Conservation (phyloP, 2,113 vertebrate species). For the Australoheros scitulus region DNA sequence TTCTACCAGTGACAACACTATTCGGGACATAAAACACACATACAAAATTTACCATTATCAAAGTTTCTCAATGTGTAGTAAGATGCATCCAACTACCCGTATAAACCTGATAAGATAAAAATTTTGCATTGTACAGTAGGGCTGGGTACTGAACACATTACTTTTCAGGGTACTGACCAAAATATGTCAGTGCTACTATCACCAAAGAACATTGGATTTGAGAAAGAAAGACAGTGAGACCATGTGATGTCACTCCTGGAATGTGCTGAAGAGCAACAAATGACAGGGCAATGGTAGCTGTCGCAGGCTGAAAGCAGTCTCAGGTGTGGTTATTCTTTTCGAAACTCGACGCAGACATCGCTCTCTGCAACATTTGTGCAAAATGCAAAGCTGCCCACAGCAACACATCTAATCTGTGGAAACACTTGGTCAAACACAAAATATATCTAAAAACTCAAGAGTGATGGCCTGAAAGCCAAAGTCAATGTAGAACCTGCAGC, state of each 20-base stretch:
- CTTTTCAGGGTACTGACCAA: background rate
- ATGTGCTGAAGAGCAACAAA: background rate
- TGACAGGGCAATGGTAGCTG: background rate
- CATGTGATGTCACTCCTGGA: background rate
- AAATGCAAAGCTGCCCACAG: background rate
- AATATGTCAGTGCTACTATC: background rate
- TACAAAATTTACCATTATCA: background rate
- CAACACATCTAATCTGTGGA: background rate
- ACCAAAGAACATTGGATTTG: background rate
- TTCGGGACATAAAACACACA: background rate
- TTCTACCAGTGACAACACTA: constrained; percentile 28
- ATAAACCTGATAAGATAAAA: background rate
- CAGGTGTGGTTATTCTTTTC: background rate
- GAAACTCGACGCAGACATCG: background rate
- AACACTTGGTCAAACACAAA: background rate
- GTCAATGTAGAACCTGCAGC: background rate
- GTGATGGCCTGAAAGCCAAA: background rate
- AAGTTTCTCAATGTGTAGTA: background rate
- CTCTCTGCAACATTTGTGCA: background rate
- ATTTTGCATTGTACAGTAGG: background rate
- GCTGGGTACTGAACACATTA: background rate
- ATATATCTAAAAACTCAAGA: background rate
- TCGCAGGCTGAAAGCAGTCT: background rate
- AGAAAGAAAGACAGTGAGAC: background rate
- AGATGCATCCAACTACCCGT: background rate